A percentile compares a stretch with the other conserved stretches of the same genome.
phyloP scores from a whole-genome alignment of 2,888 invertebrate species.

The Acanthosoma haemorrhoidale region DNA sequence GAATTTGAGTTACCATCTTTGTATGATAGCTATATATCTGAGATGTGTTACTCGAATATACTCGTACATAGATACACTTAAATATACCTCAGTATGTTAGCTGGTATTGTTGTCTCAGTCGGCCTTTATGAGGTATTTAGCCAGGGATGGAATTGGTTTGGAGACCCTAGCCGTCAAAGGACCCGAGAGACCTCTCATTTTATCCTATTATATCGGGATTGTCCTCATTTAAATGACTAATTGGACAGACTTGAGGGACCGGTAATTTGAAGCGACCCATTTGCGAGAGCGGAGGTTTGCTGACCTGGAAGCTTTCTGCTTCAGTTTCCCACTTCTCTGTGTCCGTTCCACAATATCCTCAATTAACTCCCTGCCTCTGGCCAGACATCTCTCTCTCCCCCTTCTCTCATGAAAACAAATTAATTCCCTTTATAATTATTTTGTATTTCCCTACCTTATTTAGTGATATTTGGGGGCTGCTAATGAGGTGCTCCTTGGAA shows the following conservation, averaged over 20 bases:
- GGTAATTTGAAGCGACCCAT: not conserved
- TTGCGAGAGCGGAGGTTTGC: not conserved
- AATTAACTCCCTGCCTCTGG: not conserved
- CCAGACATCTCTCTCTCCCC: not conserved
- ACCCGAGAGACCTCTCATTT: constrained; percentile 4
- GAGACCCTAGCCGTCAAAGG: too few species aligned
- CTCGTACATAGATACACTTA: too few species aligned
- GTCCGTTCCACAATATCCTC: not conserved
- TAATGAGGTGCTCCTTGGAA: too few species aligned
- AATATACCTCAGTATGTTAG: too few species aligned
- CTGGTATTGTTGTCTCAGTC: too few species aligned
- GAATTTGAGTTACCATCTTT: too few species aligned
- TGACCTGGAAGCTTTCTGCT: constrained; percentile 4
- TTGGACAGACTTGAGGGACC: not conserved
- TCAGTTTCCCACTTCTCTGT: not conserved
- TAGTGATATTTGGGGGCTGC: too few species aligned
- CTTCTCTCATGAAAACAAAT: not conserved
- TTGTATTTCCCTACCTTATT: not conserved
- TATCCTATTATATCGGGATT: constrained; percentile 4
- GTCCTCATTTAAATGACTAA: constrained; percentile 8
- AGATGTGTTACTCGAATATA: too few species aligned
- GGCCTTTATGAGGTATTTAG: too few species aligned
- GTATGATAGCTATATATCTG: too few species aligned
- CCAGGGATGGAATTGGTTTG: too few species aligned
- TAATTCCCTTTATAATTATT: not conserved